Percentiles rank a stretch among this genome's conserved stretches.
phyloP scores from a whole-genome alignment of 2,797 vertebrate species.

The Coreius guichenoti region DNA sequence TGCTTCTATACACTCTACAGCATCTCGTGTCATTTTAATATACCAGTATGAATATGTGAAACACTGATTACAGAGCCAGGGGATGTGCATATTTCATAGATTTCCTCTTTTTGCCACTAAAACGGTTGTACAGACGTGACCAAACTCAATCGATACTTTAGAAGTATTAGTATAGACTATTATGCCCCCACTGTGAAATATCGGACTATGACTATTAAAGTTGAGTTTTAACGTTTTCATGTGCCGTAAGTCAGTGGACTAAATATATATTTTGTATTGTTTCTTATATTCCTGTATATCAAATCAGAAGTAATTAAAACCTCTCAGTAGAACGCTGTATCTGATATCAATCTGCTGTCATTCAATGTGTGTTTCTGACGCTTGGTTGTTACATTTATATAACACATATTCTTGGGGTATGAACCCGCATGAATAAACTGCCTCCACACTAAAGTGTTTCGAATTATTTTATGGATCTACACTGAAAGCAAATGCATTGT shows the following conservation, averaged over 20 bases:
- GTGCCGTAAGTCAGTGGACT: slow-evolving; percentile 16
- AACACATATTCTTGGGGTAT: slow-evolving; percentile 11
- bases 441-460: neutral
- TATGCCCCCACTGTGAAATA: slow-evolving; percentile 21
- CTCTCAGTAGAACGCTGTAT: neutral
- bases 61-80: slow-evolving; percentile 7
- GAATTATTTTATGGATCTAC: neutral
- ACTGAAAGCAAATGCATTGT: neutral
- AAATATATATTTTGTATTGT: slow-evolving; percentile 37
- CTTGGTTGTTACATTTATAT: slow-evolving; percentile 17
- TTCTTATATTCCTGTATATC: slow-evolving; percentile 16
- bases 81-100: slow-evolving; percentile 7
- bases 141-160: slow-evolving; percentile 14
- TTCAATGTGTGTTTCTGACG: slow-evolving; percentile 10
- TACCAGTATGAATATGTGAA: neutral
- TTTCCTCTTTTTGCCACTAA: slow-evolving; percentile 1
- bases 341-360: neutral
- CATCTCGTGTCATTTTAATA: slow-evolving; percentile 16
- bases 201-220: neutral
- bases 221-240: slow-evolving; percentile 3
- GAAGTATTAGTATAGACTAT: neutral
- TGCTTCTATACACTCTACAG: neutral
- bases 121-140: slow-evolving; percentile 19
- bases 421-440: slow-evolving; percentile 43
- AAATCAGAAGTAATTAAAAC: slow-evolving; percentile 26